Base-by-base conservation (phyloP, 2,797 vertebrate species). In the Acanthopagrus latus region DNA sequence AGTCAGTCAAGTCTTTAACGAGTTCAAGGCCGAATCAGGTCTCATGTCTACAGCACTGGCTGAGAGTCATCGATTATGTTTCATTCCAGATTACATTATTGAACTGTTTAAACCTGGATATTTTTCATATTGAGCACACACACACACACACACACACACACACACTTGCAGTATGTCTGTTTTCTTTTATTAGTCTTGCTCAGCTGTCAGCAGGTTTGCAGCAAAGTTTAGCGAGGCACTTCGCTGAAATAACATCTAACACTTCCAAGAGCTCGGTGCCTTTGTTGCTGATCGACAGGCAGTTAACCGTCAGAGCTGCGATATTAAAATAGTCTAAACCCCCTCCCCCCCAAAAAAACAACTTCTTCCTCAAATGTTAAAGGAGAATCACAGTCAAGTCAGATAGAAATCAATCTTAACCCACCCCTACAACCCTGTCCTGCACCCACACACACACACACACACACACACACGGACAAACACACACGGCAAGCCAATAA, bases 401-500 rank as follows among this genome's bases (percentile, higher is more conserved):
- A 23, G 2, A 16, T 18, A 9, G 7, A 59, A 29, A 63, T 60
- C 59, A 16, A 43, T 44, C 18, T 59, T 33, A 74, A 38, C 20
- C 41, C 27, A 67, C 29, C 54, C 18, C 25, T 47, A 43, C 29
- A 68, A 60, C 64, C 56, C 41, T 20, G 58, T 52, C 57, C 52
- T 80, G 63, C 43, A 64, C 46, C 44, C 44, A 6, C 47, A 17
- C 33, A 12, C 48, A 51, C 56, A 65, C 47, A 63, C 17, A 77
- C 52, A 78, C 50, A 17, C 33, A 12, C 48, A 47, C 56, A 65
- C 47, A 63, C n/a, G n/a, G n/a, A n/a, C n/a, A n/a, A 14, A 77
- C 52, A 78, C 50, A 84, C 44, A 80, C 9, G 14, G 52, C 66
- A 76, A 76, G 80, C 67, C 79, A 88, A 78, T 88, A 87, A 91